Conservation (phyloP, 2,797 vertebrate genomes). For the Pelodytes ibericus region DNA sequence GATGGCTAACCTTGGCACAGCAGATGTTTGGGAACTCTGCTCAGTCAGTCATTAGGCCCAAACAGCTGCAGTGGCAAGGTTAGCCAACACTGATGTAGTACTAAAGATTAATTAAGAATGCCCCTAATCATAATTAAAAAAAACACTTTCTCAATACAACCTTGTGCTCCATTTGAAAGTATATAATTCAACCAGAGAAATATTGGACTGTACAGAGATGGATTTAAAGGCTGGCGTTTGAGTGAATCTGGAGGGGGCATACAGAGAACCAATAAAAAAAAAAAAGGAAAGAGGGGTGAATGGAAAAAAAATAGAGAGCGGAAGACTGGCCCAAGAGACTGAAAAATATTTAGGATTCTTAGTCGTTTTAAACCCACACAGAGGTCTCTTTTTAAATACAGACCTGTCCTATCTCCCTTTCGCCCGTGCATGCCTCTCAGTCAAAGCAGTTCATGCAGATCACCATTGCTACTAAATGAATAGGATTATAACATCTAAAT, state of each 20-base stretch:
- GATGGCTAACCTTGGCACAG: too few species aligned
- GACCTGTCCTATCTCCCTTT: slow-evolving; percentile 9
- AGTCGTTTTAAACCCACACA: slow-evolving; percentile 15
- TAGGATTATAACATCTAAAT: background rate
- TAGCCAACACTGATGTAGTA: background rate
- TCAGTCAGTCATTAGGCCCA: too few species aligned
- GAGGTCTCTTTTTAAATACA: slow-evolving; percentile 25
- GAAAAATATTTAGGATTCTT: slow-evolving; percentile 47
- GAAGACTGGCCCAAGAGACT: slow-evolving; percentile 24
- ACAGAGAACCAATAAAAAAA: background rate
- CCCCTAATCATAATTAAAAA: too few species aligned
- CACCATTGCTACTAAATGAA: background rate
- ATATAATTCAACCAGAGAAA: too few species aligned
- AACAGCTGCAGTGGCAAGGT: background rate
- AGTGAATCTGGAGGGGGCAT: background rate
- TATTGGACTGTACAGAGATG: too few species aligned
- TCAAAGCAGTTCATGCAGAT: slow-evolving; percentile 13
- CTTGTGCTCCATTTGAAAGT: too few species aligned
- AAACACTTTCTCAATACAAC: too few species aligned
- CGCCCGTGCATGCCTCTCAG: slow-evolving; percentile 6
- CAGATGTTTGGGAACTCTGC: too few species aligned
- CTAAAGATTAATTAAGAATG: too few species aligned
- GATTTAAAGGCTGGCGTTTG: background rate
- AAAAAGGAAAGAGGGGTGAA: background rate
- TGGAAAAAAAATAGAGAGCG: slow-evolving; percentile 1